Percentiles rank a stretch among this genome's conserved stretches.
Conservation (phyloP, 2,113 vertebrate species). For the Amphilophus citrinellus region DNA sequence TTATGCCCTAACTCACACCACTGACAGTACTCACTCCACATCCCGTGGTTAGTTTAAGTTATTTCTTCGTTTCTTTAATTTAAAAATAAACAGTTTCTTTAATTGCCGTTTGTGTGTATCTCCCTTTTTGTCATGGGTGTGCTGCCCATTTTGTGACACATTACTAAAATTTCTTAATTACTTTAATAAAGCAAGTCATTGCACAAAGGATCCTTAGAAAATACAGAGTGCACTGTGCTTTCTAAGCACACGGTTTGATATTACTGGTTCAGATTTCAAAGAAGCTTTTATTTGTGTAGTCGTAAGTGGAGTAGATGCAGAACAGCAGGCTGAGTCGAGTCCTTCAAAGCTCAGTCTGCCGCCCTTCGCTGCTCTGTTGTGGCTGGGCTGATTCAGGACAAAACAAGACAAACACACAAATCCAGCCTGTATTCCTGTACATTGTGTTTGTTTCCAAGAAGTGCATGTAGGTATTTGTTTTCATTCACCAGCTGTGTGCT, state of each 20-base stretch:
- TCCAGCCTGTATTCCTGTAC: not conserved
- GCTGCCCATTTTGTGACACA: not conserved
- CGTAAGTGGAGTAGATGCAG: not conserved
- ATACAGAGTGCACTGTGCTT: not conserved
- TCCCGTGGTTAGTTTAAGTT: not conserved
- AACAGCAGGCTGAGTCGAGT: not conserved
- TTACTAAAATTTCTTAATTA: not conserved
- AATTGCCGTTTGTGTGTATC: not conserved
- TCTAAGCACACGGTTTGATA: not conserved
- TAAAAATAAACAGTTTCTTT: not conserved
- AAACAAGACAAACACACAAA: not conserved
- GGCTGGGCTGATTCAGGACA: not conserved
- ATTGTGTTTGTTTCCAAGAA: constrained; percentile 52
- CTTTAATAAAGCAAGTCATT: not conserved
- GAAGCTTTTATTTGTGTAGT: constrained; percentile 13
- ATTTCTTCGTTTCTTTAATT: not conserved
- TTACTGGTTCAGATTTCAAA: constrained; percentile 7
- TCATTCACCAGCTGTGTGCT: constrained; percentile 10
- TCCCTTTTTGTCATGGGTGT: not conserved
- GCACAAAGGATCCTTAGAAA: not conserved
- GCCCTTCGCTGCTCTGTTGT: constrained; percentile 32
- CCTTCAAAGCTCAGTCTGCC: not conserved
- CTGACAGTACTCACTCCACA: not conserved
- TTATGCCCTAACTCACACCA: not conserved
- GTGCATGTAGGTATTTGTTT: constrained; percentile 57